phyloP scores from a whole-genome alignment of 2,797 vertebrate genomes.

The Nasua narica region DNA sequence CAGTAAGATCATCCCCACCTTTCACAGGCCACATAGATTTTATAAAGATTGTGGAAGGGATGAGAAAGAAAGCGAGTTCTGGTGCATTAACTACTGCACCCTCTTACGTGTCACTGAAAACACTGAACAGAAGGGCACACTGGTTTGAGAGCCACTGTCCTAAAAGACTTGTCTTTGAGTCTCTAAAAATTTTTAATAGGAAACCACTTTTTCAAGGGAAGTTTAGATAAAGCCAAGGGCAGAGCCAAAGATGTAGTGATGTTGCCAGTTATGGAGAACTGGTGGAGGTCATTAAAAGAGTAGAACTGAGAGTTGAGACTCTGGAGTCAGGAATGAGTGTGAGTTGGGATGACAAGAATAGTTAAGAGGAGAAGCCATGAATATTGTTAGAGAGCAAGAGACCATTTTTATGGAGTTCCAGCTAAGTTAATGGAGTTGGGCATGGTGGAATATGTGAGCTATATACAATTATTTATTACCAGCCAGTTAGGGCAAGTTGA shows the following conservation, averaged over 20 bases:
- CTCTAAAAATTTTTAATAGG: neutral
- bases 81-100: neutral
- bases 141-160: neutral
- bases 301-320: neutral
- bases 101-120: neutral
- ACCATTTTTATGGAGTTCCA: neutral
- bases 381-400: neutral
- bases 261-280: neutral
- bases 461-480: neutral
- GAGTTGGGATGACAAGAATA: neutral
- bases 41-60: neutral
- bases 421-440: neutral
- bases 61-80: neutral
- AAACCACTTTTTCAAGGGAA: neutral
- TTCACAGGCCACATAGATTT: neutral
- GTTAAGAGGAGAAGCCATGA: neutral
- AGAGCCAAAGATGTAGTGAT: neutral
- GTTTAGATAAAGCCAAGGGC: neutral
- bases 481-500: neutral
- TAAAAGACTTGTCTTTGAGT: neutral
- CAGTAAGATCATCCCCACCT: neutral
- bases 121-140: neutral
- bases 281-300: neutral
- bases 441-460: neutral
- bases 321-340: neutral